Evolutionary conservation across 2,888 invertebrate genomes (phyloP).

Genomic region (Bellardia bayeri): DNA sequence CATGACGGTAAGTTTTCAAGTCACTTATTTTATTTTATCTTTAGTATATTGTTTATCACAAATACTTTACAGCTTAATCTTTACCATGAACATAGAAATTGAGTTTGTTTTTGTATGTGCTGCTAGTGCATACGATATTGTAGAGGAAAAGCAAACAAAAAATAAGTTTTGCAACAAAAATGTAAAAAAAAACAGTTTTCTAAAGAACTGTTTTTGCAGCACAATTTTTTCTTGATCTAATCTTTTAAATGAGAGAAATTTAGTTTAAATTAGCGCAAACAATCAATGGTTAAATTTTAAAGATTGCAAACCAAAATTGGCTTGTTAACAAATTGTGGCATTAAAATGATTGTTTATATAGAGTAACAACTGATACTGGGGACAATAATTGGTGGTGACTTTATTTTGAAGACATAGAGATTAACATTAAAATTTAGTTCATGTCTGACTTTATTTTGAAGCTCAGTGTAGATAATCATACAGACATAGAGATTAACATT

Average conservation of each 20-base stretch:
- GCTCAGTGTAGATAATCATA: too few relatives aligned
- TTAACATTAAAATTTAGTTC: too few relatives aligned
- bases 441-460: too few relatives aligned
- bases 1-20: slow-evolving; percentile 88
- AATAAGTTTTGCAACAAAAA: background rate
- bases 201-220: background rate
- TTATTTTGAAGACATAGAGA: too few relatives aligned
- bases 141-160: background rate
- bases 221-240: background rate
- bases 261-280: background rate
- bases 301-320: background rate
- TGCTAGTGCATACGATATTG: background rate
- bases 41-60: slow-evolving; percentile 16
- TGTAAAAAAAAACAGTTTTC: background rate
- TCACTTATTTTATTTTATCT: background rate
- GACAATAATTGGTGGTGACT: too few relatives aligned
- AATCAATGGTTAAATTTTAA: background rate
- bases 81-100: background rate
- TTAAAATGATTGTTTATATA: background rate
- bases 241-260: background rate
- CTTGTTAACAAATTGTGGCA: background rate
- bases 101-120: background rate
- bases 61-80: background rate
- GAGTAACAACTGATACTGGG: too few relatives aligned
- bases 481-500: too few relatives aligned